Evolutionary conservation across 1,140 invertebrate species (phyloP), one percentile per base, ranked within the genome.

Genomic region (Drosophila tropicalis): DNA sequence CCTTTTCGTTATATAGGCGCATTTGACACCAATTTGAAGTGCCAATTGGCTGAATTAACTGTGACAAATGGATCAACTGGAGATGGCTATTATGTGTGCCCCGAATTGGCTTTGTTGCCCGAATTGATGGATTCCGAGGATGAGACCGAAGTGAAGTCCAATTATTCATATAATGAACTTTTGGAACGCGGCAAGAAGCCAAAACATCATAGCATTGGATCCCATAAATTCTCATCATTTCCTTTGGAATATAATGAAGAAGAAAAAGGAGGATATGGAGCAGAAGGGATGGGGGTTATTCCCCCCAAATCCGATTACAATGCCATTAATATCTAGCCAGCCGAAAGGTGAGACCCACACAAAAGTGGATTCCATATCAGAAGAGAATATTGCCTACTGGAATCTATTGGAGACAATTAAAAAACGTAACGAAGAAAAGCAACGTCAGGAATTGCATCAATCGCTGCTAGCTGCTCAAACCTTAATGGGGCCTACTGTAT

Each of bases 21-120:
- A 0, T 57, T 47, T 17, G 75, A 73, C n/a, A 77, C 56, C 6
- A 62, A 62, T 36, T 54, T 70, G 34, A 22, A 51, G 0, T 19
- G 19, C 9, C 62, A 41, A 1, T 10, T 19, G 19, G 41, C 62
- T 0, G 60, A 74, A 15, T 12, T 78, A 36, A 41, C 22, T 5
- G 72, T 78, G 40, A 67, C 15, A 13, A 74, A 74, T 12, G 75
- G 72, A 1, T 19, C 39, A 15, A 78, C 67, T 12, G 75, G 67
- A 1, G 71, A 78, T 61, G 72, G 75, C 6, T 70, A 74, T 22
- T 74, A 74, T 44, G 60, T 78, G 1, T 47, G 44, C 1, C 58
- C 19, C 0, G 10, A n/a, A n/a, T 64, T 29, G 2, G n/a, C 34
- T 15, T 2, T 25, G 3, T 7, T 34, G 5, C 54, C 51, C 12